phyloP scores from a whole-genome alignment of 2,797 vertebrate genomes.

The Propithecus deckenii region DNA sequence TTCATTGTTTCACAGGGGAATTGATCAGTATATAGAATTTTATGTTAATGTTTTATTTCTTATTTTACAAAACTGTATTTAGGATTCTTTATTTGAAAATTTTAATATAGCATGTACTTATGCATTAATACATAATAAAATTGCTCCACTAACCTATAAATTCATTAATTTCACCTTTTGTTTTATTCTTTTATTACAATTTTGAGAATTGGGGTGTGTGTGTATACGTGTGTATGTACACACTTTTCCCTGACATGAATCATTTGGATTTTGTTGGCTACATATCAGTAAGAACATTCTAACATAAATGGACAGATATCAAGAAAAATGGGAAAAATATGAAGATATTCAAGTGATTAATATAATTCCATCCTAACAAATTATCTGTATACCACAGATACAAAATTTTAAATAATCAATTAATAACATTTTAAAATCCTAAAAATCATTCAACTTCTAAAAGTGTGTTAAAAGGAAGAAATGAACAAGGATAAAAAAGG shows the following conservation, averaged over 20 bases:
- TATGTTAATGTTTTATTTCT: background rate
- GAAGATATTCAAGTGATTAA: background rate
- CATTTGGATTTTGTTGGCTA: background rate
- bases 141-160: background rate
- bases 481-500: background rate
- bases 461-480: background rate
- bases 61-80: background rate
- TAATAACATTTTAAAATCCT: background rate
- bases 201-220: background rate
- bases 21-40: background rate
- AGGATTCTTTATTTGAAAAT: background rate
- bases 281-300: background rate
- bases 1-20: background rate
- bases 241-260: background rate
- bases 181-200: background rate
- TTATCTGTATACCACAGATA: background rate
- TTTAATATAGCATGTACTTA: background rate
- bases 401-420: background rate
- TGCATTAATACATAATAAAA: background rate
- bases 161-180: background rate
- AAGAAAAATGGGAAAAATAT: background rate
- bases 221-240: rapidly evolving
- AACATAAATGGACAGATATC: background rate
- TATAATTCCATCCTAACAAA: background rate
- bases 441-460: background rate